Conservation (phyloP, 2,797 vertebrate genomes). For the Pitangus sulphuratus region DNA sequence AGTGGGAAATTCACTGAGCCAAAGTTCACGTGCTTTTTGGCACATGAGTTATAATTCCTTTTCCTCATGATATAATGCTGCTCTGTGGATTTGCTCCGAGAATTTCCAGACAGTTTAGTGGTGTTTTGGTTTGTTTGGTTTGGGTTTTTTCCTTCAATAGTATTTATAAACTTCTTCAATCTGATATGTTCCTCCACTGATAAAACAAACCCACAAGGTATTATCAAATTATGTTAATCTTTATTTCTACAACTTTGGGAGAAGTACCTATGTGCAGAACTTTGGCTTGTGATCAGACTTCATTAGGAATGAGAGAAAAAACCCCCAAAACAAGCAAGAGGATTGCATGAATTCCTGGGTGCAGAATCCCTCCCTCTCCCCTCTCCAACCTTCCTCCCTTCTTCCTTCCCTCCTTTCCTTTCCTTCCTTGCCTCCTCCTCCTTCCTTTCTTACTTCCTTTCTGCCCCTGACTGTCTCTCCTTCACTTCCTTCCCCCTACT, state of each 20-base stretch:
- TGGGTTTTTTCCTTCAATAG: accelerated
- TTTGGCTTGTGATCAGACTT: neutral
- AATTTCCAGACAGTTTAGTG: neutral
- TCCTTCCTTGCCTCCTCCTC: too few species aligned
- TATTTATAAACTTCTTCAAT: neutral
- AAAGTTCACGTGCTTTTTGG: neutral
- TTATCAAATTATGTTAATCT: neutral
- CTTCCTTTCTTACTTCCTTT: too few species aligned
- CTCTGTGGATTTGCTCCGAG: neutral
- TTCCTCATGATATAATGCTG: neutral
- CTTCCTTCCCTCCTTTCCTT: neutral
- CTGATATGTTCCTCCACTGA: neutral
- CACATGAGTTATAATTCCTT: neutral
- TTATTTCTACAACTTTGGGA: neutral
- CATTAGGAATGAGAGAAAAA: neutral
- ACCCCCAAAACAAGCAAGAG: neutral
- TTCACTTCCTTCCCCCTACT: neutral
- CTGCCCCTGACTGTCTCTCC: too few species aligned
- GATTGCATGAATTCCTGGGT: neutral
- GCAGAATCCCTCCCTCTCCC: neutral
- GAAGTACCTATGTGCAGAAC: neutral
- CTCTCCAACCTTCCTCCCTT: neutral
- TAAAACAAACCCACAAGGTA: neutral
- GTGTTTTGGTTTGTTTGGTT: neutral
- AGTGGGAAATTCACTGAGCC: neutral